Percentiles rank a stretch among this genome's conserved stretches.
Conservation (phyloP, 2,888 invertebrate genomes). For the Trissolcus japonicus region DNA sequence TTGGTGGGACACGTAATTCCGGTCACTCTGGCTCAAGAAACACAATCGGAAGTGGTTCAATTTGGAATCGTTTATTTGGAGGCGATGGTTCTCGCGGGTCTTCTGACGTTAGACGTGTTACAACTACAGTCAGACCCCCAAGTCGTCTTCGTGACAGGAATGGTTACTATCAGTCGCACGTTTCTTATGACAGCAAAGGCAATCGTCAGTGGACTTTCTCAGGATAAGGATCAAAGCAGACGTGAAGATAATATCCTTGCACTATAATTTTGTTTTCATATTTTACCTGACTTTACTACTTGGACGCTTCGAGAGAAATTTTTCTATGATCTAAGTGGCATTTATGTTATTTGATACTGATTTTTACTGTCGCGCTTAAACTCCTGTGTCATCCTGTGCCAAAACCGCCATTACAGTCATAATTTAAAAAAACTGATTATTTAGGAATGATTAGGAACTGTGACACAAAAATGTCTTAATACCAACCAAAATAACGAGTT, state of each 20-base stretch:
- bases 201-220: conserved; percentile 73
- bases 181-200: conserved; percentile 65
- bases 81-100: conserved; percentile 42
- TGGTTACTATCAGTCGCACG: conserved; percentile 67
- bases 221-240: conserved; percentile 61
- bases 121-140: conserved; percentile 46
- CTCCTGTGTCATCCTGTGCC: too few species aligned
- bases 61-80: conserved; percentile 66
- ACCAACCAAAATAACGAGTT: too few species aligned
- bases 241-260: neutral
- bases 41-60: conserved; percentile 64
- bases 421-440: too few species aligned
- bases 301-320: too few species aligned
- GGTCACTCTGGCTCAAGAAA: conserved; percentile 65
- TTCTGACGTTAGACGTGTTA: conserved; percentile 46
- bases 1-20: conserved; percentile 56
- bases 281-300: too few species aligned
- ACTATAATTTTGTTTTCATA: too few species aligned
- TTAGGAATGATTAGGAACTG: too few species aligned
- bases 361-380: too few species aligned
- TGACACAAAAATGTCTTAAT: too few species aligned
- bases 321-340: too few species aligned
- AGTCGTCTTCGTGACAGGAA: conserved; percentile 51
- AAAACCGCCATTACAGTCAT: too few species aligned
- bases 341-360: too few species aligned